These are phyloP conservation scores for Nowickia ferox DNA, from an alignment of 2,888 invertebrate species.

Conservation along the genomic window DNA sequence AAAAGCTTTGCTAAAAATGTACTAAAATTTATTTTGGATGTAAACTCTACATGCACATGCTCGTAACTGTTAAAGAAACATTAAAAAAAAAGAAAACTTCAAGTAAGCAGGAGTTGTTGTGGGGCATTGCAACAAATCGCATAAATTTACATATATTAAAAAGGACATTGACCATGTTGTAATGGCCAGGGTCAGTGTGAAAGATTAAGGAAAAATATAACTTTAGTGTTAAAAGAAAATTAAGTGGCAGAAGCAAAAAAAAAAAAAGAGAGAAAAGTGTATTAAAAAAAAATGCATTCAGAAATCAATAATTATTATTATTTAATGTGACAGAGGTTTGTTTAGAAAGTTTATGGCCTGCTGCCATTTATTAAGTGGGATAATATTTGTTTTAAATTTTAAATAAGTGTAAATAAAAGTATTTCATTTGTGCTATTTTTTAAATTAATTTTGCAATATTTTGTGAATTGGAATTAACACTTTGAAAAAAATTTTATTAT, in stretches of 20 bases:
- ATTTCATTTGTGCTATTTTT: too few relatives aligned
- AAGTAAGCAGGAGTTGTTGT: constrained; percentile 1
- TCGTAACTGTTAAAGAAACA: background rate
- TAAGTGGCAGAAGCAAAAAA: background rate
- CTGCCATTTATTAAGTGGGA: background rate
- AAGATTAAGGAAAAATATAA: constrained; percentile 4
- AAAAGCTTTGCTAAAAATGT: constrained; percentile 40
- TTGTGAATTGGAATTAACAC: too few relatives aligned
- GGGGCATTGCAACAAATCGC: constrained; percentile 28
- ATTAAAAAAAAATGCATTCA: background rate
- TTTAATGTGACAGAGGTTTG: background rate
- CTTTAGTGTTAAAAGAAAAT: background rate
- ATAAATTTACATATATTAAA: constrained; percentile 61
- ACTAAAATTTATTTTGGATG: constrained; percentile 3
- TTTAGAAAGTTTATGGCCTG: background rate
- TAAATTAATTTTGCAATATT: too few relatives aligned
- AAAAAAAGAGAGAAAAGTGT: too few relatives aligned
- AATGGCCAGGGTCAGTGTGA: constrained; percentile 70
- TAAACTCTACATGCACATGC: background rate
- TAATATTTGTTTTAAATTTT: too few relatives aligned
- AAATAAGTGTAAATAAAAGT: too few relatives aligned
- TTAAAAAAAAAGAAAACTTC: constrained; percentile 3
- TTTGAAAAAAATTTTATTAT: too few relatives aligned
- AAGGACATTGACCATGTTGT: constrained; percentile 70
- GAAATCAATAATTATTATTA: constrained; percentile 25